These are phyloP conservation scores for Perca schrenkii DNA, from an alignment of 2,113 vertebrate genomes.

Conservation along the genomic window DNA sequence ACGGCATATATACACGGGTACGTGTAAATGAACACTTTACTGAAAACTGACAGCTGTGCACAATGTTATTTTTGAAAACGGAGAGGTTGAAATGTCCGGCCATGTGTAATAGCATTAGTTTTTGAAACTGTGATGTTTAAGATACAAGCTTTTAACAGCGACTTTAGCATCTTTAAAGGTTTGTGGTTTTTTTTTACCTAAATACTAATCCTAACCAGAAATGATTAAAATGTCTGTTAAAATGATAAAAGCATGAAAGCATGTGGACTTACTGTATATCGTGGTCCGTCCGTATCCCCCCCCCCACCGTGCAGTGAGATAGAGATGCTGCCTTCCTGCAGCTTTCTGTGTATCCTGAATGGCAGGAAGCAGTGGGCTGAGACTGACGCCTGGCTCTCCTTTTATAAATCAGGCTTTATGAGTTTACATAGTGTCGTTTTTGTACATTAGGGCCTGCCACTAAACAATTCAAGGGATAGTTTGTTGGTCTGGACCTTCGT, in stretches of 20 bases:
- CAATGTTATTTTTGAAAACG: too few relatives aligned
- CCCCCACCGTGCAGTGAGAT: not conserved
- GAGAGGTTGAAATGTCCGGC: too few relatives aligned
- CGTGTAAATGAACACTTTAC: too few relatives aligned
- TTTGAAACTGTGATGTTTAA: not conserved
- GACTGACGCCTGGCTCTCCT: conserved; percentile 45
- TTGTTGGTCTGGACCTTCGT: conserved; percentile 64
- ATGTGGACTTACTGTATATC: conserved; percentile 13
- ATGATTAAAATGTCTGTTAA: not conserved
- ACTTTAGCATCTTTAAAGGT: not conserved
- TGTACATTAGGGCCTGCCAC: conserved; percentile 56
- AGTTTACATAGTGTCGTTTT: conserved; percentile 70
- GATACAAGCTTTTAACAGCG: not conserved
- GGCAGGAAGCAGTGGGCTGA: conserved; percentile 60
- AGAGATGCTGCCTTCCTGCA: conserved; percentile 19
- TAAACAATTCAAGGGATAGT: conserved; percentile 77
- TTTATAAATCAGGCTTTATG: conserved; percentile 69
- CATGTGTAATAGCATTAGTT: not conserved
- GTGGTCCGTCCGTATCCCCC: not conserved
- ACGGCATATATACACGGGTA: too few relatives aligned
- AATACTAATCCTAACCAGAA: not conserved
- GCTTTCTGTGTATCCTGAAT: conserved; percentile 40
- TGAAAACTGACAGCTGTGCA: too few relatives aligned
- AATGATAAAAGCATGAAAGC: not conserved
- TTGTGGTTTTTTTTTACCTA: not conserved